Evolutionary conservation across 2,888 invertebrate species (phyloP).

Genomic region (Sepiola atlantica): DNA sequence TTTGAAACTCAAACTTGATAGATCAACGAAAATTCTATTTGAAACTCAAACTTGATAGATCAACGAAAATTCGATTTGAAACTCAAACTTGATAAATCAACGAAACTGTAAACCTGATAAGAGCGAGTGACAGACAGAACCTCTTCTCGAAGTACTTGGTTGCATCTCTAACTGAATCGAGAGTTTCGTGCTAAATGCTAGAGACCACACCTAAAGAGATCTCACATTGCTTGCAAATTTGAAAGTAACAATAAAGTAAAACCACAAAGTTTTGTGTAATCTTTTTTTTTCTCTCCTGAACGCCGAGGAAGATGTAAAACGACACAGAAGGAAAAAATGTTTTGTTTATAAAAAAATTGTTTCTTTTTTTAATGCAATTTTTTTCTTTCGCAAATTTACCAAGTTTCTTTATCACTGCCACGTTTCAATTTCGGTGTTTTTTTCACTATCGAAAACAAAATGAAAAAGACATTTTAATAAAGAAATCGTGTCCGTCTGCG

Average conservation of each 20-base stretch:
- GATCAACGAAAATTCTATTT: too few relatives aligned
- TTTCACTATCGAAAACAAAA: neutral
- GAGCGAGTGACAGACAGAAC: too few relatives aligned
- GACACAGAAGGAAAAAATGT: neutral
- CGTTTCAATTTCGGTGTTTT: neutral
- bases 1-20: too few relatives aligned
- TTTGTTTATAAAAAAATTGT: neutral
- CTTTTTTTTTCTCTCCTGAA: neutral
- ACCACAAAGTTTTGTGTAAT: neutral
- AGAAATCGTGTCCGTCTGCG: too few relatives aligned
- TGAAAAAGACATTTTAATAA: neutral
- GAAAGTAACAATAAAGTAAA: neutral
- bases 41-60: too few relatives aligned
- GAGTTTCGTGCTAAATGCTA: neutral
- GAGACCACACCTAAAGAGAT: neutral
- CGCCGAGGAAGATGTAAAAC: neutral
- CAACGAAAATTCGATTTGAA: too few relatives aligned
- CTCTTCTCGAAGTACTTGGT: too few relatives aligned
- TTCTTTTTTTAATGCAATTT: neutral
- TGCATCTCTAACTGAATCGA: too few relatives aligned
- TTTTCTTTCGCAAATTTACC: neutral
- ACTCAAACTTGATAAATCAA: too few relatives aligned
- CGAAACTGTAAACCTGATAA: too few relatives aligned
- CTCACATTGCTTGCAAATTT: neutral
- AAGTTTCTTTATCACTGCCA: neutral